phyloP scores from a whole-genome alignment of 2,797 vertebrate genomes.

The Orestias chungarensis region DNA sequence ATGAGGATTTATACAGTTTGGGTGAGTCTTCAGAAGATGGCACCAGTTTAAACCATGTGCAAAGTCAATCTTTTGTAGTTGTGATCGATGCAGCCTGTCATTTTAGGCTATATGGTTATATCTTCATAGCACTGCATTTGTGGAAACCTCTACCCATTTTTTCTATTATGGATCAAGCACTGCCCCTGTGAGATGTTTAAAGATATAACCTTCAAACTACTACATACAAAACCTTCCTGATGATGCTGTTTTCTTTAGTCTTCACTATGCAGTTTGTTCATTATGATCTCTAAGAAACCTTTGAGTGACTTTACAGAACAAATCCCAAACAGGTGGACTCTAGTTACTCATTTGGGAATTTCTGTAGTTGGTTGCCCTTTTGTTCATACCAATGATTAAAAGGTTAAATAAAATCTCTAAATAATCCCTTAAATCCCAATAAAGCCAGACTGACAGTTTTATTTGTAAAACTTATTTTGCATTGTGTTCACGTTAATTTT shows the following conservation, averaged over 20 bases:
- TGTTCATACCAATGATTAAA: not conserved
- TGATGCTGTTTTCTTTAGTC: not conserved
- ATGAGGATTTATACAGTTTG: constrained; percentile 47
- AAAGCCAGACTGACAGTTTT: no score
- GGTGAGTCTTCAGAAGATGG: constrained; percentile 36
- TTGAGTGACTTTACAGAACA: not conserved
- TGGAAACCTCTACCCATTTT: no score
- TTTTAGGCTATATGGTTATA: no score
- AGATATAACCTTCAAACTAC: not conserved
- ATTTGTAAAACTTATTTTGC: not conserved
- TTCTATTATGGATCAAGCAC: not conserved
- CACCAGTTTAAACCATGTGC: not conserved
- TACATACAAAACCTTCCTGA: not conserved
- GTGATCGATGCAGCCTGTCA: no score
- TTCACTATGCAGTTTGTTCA: not conserved
- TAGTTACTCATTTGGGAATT: not conserved
- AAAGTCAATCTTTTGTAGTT: not conserved
- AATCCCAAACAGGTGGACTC: not conserved
- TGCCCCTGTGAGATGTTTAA: no score
- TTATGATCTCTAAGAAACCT: not conserved
- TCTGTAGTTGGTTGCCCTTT: not conserved
- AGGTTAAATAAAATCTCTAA: not conserved
- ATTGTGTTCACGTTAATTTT: not conserved
- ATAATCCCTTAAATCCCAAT: no score
- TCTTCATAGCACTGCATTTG: no score